Percentiles rank a stretch among this genome's conserved stretches.
These are phyloP conservation scores for Prolemur simus DNA, from an alignment of 2,113 vertebrate species.

Conservation along the genomic window DNA sequence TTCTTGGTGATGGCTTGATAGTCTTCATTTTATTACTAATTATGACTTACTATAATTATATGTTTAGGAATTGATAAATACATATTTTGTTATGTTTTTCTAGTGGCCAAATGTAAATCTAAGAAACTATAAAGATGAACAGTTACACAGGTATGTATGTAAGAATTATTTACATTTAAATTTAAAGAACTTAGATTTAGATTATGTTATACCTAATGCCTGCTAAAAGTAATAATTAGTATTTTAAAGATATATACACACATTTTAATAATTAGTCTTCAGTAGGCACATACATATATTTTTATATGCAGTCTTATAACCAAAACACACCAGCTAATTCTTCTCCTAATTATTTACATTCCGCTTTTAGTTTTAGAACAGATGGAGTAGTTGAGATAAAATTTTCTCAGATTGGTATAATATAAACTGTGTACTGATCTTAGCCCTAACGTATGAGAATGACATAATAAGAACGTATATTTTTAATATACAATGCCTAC, in stretches of 20 bases:
- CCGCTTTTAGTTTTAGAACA: conserved; percentile 36
- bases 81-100: conserved; percentile 72
- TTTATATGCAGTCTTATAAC: neutral
- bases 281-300: neutral
- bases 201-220: neutral
- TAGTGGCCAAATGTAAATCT: conserved; percentile 99
- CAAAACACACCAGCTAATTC: neutral
- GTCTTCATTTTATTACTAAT: conserved; percentile 54
- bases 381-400: neutral
- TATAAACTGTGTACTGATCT: neutral
- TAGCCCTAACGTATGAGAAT: neutral
- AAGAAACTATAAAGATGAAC: conserved; percentile 98
- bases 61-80: conserved; percentile 54
- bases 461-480: neutral
- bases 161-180: conserved; percentile 51
- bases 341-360: conserved; percentile 20
- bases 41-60: neutral
- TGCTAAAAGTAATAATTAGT: neutral
- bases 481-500: neutral
- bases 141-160: conserved; percentile 96
- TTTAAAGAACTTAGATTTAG: conserved; percentile 20
- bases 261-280: conserved; percentile 20
- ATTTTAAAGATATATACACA: neutral
- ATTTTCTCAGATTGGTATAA: neutral
- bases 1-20: neutral